phyloP scores from a whole-genome alignment of 2,888 invertebrate genomes.

The Campoplex nolae region DNA sequence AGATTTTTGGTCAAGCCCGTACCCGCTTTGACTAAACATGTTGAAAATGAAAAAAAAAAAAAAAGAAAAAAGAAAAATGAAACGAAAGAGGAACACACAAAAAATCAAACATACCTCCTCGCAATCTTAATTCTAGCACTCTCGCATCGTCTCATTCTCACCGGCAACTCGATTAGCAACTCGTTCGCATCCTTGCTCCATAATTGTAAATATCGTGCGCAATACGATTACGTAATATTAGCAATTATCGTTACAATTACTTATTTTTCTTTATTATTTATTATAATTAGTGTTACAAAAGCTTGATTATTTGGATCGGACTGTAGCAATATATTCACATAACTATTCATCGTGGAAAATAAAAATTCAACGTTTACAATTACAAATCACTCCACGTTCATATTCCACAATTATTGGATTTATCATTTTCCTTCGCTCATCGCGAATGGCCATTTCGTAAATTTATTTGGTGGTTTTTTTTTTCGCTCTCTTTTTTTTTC shows the following conservation, averaged over 20 bases:
- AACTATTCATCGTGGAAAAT: constrained; percentile 82
- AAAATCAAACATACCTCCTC: constrained; percentile 26
- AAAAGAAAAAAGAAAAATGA: constrained; percentile 6
- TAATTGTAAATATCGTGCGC: constrained; percentile 48
- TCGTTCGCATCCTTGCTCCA: constrained; percentile 8
- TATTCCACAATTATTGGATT: constrained; percentile 39
- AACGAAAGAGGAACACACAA: neutral
- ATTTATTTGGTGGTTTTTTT: constrained; percentile 45
- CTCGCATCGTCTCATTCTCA: constrained; percentile 48
- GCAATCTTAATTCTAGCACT: constrained; percentile 40
- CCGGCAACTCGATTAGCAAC: constrained; percentile 14
- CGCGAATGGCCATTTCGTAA: constrained; percentile 47
- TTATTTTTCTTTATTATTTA: constrained; percentile 66
- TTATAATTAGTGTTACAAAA: constrained; percentile 83
- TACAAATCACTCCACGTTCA: constrained; percentile 72
- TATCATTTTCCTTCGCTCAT: constrained; percentile 15
- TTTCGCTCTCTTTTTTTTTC: constrained; percentile 27
- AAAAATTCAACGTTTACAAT: constrained; percentile 82
- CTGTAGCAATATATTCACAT: constrained; percentile 84
- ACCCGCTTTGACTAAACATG: constrained; percentile 50
- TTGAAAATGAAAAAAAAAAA: constrained; percentile 17
- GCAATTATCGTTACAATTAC: constrained; percentile 79
- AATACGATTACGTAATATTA: constrained; percentile 64
- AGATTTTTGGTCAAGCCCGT: constrained; percentile 75
- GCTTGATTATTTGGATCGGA: constrained; percentile 85